phyloP scores from a whole-genome alignment of 2,888 invertebrate genomes.

The Coenonympha arcania region DNA sequence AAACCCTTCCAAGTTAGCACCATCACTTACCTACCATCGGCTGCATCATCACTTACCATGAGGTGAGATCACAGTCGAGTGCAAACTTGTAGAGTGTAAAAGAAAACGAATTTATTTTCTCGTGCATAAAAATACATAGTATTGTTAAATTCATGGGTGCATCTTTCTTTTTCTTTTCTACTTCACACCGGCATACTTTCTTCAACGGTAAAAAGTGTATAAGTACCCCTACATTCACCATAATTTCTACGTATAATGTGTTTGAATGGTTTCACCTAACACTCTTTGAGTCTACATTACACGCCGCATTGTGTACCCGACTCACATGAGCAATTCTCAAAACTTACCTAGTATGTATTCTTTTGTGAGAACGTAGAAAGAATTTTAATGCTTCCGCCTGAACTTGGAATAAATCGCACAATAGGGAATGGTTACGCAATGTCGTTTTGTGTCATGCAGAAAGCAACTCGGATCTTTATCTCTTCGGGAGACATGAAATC shows the following conservation, averaged over 20 bases:
- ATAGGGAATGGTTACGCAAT: constrained; percentile 55
- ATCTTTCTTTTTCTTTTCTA: background rate
- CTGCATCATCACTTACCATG: too few species aligned
- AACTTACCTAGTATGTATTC: constrained; percentile 71
- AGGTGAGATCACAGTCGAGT: too few species aligned
- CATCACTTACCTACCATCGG: too few species aligned
- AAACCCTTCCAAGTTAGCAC: too few species aligned
- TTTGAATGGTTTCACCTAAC: constrained; percentile 15
- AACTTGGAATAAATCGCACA: constrained; percentile 60
- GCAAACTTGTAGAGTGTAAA: too few species aligned
- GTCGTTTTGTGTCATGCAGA: constrained; percentile 34
- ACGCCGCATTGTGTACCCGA: constrained; percentile 48
- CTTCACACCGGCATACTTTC: background rate
- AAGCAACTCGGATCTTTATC: too few species aligned
- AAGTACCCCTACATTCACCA: background rate
- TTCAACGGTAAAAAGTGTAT: background rate
- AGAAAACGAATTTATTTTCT: too few species aligned
- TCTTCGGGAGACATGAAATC: too few species aligned
- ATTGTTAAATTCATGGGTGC: background rate
- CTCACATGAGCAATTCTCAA: constrained; percentile 68
- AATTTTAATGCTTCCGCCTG: constrained; percentile 72
- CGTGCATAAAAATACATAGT: too few species aligned
- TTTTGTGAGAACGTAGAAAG: constrained; percentile 68
- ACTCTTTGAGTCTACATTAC: constrained; percentile 39
- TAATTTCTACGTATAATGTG: constrained; percentile 5